Base-by-base conservation (phyloP, 2,888 invertebrate species). In the Andrena fulva region DNA sequence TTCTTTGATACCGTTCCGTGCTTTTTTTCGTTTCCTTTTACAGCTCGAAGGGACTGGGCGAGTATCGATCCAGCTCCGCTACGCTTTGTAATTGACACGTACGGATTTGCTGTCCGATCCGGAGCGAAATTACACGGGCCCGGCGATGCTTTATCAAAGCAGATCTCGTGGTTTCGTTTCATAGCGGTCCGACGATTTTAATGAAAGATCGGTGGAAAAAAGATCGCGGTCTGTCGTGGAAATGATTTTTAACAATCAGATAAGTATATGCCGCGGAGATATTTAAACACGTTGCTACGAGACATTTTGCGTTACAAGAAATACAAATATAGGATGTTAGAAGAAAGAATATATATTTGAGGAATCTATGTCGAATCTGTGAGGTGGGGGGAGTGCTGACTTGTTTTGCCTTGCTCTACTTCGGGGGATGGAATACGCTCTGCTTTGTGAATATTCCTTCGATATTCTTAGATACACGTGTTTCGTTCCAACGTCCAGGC, bases 31-130 rank as follows among this genome's bases (percentile, higher is more conserved):
- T 2, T 82, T 50, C 60, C 62, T 78, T 72, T 86, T 78, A 20
- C 24, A 64, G 29, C 70, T 56, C 42, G 42, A 80, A 84, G 66
- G 35, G 33, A 73, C 35, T 59, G 63, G 62, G 8, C 66, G 62
- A 33, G 29, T 29, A 80, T 69, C 77, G 77, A 80, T 63, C 71
- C 63, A 50, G 35, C 52, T 5, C 33, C 24, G 20, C 24, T 56
- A 12, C 52, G 42, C 76, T 82, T 71, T 76, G 82, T 81, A 82
- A 76, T 59, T 68, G 76, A 81, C 82, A 82, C 80, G 80, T 69
- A 74, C 74, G 64, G 76, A 81, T 76, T 67, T 63, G 64, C 29
- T 67, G 42, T 60, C 24, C 52, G 67, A 42, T 52, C 35, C 66
- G 35, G 29, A 67, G 70, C 60, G 67, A 59, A 77, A 66, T 70